Evolutionary conservation across 2,797 vertebrate genomes (phyloP).

Genomic region (Margarornis squamiger): DNA sequence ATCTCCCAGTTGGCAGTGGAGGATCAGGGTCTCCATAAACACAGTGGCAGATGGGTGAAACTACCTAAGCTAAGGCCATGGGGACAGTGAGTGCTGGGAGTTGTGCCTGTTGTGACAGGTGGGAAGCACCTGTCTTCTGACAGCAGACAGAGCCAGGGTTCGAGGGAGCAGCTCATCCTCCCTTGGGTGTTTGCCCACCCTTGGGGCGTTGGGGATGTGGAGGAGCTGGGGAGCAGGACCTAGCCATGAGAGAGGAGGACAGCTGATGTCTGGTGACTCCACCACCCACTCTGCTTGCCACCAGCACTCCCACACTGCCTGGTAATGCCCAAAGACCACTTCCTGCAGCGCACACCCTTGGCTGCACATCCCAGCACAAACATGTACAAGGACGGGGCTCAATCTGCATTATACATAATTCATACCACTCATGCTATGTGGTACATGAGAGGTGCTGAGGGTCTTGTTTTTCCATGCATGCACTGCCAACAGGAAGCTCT

Average conservation of each 20-base stretch:
- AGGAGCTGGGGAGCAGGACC: neutral
- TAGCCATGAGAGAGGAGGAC: neutral
- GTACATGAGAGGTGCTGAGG: neutral
- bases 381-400: fast-evolving
- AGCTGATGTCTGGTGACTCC: neutral
- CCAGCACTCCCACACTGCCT: neutral
- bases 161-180: neutral
- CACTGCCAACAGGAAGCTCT: neutral
- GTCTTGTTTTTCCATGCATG: neutral
- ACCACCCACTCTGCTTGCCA: fast-evolving
- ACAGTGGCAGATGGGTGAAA: neutral
- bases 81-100: neutral
- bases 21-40: neutral
- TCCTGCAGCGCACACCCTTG: neutral
- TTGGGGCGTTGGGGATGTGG: neutral
- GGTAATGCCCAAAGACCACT: fast-evolving
- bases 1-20: neutral
- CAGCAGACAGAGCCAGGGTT: neutral
- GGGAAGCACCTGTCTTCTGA: neutral
- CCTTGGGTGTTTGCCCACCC: fast-evolving
- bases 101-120: neutral
- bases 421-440: neutral
- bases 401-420: neutral
- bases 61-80: neutral
- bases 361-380: neutral